phyloP scores from a whole-genome alignment of 2,797 vertebrate species.

The Melanotaenia boesemani region DNA sequence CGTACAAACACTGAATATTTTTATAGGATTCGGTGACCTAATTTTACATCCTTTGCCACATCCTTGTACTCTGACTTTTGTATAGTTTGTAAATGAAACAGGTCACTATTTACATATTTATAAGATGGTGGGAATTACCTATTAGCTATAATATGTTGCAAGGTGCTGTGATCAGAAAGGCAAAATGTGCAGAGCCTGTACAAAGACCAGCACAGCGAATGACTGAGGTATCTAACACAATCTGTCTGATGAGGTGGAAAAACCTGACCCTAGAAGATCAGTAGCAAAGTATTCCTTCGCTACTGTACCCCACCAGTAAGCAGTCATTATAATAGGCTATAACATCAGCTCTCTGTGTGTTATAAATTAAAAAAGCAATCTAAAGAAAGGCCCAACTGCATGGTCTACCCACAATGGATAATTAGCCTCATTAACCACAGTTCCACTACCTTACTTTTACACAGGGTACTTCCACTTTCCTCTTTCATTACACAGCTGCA shows the following conservation, averaged over 20 bases:
- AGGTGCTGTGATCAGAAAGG: not conserved
- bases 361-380: constrained; percentile 80
- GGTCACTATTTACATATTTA: constrained; percentile 13
- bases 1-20: too few relatives aligned
- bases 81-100: not conserved
- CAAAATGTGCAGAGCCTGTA: constrained; percentile 15
- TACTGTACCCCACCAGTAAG: constrained; percentile 66
- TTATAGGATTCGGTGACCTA: too few relatives aligned
- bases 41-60: too few relatives aligned
- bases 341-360: constrained; percentile 66
- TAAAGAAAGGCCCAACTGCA: constrained; percentile 65
- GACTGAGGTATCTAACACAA: constrained; percentile 2
- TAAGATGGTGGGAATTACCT: constrained; percentile 1
- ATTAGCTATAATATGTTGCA: not conserved
- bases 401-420: constrained; percentile 70
- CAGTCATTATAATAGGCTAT: constrained; percentile 63
- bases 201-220: constrained; percentile 29
- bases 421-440: constrained; percentile 73
- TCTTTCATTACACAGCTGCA: constrained; percentile 49
- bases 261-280: too few relatives aligned
- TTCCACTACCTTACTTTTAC: constrained; percentile 58
- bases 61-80: not conserved
- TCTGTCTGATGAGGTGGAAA: too few relatives aligned
- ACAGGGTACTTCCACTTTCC: constrained; percentile 46
- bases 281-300: constrained; percentile 28